Percentiles rank a stretch among this genome's conserved stretches.
Conservation (phyloP, 2,888 invertebrate genomes). For the Eupithecia inturbata region DNA sequence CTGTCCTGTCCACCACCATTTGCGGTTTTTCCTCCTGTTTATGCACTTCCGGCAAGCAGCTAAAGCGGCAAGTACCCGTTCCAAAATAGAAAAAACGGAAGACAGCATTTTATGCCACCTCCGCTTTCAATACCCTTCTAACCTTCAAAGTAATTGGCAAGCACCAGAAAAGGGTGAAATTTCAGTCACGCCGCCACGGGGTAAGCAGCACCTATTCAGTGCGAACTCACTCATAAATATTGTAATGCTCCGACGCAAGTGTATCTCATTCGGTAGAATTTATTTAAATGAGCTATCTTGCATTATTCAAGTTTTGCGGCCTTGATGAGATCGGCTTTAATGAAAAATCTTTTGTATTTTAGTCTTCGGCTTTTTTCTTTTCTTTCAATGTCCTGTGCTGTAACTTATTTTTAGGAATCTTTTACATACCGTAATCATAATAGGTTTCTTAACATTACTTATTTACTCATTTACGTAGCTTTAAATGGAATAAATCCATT, state of each 20-base stretch:
- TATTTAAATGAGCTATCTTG: slow-evolving; percentile 63
- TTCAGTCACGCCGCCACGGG: slow-evolving; percentile 62
- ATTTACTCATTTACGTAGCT: no score
- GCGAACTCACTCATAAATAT: slow-evolving; percentile 68
- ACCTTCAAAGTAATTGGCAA: slow-evolving; percentile 58
- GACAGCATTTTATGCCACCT: slow-evolving; percentile 17
- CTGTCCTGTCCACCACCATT: no score
- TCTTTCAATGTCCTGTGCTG: neutral
- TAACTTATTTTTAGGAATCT: neutral
- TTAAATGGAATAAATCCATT: no score
- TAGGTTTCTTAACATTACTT: no score
- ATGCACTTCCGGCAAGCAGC: no score
- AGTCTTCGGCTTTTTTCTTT: neutral
- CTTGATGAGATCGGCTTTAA: slow-evolving; percentile 29
- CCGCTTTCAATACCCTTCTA: slow-evolving; percentile 31
- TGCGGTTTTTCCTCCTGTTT: no score
- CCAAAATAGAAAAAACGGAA: neutral
- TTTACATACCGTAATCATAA: neutral
- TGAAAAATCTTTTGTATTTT: slow-evolving; percentile 14
- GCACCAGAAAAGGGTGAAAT: slow-evolving; percentile 65
- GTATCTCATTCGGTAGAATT: slow-evolving; percentile 56
- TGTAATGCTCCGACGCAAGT: slow-evolving; percentile 57
- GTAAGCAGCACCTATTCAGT: slow-evolving; percentile 41
- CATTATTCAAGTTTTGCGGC: slow-evolving; percentile 55
- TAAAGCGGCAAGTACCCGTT: neutral